These are phyloP conservation scores for Gallinago nigripennis DNA, from an alignment of 2,797 vertebrate genomes.

Conservation along the genomic window DNA sequence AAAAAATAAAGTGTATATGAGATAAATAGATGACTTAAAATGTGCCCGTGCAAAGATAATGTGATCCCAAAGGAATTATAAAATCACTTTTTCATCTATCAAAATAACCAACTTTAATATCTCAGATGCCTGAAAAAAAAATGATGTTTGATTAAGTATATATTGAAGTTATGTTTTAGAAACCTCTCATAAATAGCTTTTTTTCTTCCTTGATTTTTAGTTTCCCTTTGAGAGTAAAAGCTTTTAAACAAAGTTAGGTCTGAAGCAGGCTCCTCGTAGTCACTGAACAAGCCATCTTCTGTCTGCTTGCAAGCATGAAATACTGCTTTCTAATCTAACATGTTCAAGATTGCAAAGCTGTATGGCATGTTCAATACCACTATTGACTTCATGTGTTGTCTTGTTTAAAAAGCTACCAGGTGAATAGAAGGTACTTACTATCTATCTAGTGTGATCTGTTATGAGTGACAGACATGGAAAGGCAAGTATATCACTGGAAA, in stretches of 20 bases:
- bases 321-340: not conserved
- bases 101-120: not conserved
- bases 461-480: not conserved
- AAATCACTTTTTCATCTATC: not conserved
- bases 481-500: not conserved
- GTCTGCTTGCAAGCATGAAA: not conserved
- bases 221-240: not conserved
- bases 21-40: not conserved
- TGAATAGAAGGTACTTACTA: not conserved
- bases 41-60: not conserved
- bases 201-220: not conserved
- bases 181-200: not conserved
- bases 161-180: not conserved
- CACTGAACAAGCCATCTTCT: not conserved
- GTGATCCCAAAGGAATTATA: not conserved
- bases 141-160: not conserved
- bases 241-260: not conserved
- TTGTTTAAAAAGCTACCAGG: not conserved
- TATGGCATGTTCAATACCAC: accelerated
- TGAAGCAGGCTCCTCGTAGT: not conserved
- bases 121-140: not conserved
- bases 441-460: not conserved
- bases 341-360: not conserved
- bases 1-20: not conserved
- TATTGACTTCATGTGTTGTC: not conserved